Evolutionary conservation across 2,888 invertebrate species (phyloP).

Genomic region (Cerastis rubricosa): DNA sequence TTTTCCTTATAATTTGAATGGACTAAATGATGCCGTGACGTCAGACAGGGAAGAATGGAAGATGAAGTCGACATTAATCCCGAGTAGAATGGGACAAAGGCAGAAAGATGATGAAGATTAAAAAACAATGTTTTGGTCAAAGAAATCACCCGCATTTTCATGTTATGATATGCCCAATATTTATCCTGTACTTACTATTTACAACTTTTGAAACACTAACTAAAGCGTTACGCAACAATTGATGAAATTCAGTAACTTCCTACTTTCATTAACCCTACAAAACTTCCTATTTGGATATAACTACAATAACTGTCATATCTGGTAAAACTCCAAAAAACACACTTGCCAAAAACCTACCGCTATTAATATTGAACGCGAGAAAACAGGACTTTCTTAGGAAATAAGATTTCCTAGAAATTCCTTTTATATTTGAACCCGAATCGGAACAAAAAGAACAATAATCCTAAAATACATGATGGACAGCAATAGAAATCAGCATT

Average conservation of each 20-base stretch:
- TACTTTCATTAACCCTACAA: neutral
- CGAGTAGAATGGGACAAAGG: too few relatives aligned
- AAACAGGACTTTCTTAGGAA: neutral
- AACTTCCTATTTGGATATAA: neutral
- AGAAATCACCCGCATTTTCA: neutral
- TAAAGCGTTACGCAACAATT: neutral
- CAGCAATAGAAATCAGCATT: neutral
- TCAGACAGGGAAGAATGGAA: too few relatives aligned
- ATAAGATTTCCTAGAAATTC: neutral
- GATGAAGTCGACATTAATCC: too few relatives aligned
- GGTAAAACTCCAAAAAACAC: neutral
- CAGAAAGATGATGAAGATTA: too few relatives aligned
- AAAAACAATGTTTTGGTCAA: neutral
- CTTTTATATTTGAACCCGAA: neutral
- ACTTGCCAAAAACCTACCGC: neutral
- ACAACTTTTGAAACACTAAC: neutral
- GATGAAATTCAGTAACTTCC: neutral
- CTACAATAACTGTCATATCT: neutral
- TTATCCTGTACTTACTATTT: neutral
- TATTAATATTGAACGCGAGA: neutral
- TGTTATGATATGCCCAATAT: neutral
- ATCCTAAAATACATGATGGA: neutral
- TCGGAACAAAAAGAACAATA: neutral
- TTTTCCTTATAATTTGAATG: too few relatives aligned
- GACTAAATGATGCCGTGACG: too few relatives aligned